These are phyloP conservation scores for Dilophus febrilis DNA, from an alignment of 2,888 invertebrate species.

Conservation along the genomic window DNA sequence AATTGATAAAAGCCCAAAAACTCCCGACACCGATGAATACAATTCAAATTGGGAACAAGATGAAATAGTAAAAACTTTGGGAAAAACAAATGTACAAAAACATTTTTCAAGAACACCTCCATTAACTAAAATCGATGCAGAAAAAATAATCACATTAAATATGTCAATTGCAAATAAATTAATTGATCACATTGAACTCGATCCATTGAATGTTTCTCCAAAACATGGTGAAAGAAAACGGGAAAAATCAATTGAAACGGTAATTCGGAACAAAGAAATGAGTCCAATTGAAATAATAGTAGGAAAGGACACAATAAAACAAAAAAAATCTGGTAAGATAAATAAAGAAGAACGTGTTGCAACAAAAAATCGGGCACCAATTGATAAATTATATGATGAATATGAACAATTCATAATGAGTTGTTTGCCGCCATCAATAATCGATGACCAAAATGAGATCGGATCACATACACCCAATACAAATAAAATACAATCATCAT, in stretches of 20 bases:
- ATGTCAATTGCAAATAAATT: too few species aligned
- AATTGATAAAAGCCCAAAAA: too few species aligned
- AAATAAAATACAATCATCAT: too few species aligned
- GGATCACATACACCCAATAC: neutral
- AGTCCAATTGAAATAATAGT: neutral
- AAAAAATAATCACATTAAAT: too few species aligned
- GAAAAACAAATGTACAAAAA: too few species aligned
- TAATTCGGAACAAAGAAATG: too few species aligned
- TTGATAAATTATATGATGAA: neutral
- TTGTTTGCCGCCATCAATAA: neutral
- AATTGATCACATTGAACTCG: too few species aligned
- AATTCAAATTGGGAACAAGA: neutral
- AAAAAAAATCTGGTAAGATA: neutral
- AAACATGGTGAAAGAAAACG: too few species aligned
- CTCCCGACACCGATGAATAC: neutral
- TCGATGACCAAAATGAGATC: neutral
- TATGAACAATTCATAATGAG: slow-evolving; percentile 2
- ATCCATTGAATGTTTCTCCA: too few species aligned
- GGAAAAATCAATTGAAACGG: too few species aligned
- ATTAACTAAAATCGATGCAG: too few species aligned
- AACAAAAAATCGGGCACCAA: neutral
- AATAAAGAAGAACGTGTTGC: neutral
- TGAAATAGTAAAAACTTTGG: neutral
- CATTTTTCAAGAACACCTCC: too few species aligned
- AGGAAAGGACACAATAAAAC: neutral